Conservation (phyloP, 2,113 vertebrate species). For the Urocynchramus pylzowi region DNA sequence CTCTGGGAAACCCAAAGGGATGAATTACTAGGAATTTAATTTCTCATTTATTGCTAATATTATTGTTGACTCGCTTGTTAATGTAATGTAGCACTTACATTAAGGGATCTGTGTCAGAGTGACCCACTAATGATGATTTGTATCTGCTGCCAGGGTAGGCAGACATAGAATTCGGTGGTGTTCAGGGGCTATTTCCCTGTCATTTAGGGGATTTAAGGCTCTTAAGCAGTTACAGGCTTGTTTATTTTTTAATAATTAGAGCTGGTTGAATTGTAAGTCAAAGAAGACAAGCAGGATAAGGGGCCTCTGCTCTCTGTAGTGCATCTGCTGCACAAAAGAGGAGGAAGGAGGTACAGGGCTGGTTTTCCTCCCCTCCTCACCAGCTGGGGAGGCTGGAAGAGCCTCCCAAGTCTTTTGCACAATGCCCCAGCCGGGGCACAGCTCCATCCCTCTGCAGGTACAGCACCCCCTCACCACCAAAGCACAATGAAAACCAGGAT, state of each 20-base stretch:
- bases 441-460: not conserved
- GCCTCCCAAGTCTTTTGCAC: not conserved
- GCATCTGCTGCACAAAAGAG: not conserved
- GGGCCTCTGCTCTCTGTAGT: not conserved
- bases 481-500: not conserved
- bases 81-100: conserved; percentile 58
- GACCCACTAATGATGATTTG: conserved; percentile 53
- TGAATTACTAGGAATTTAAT: conserved; percentile 62
- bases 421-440: not conserved
- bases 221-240: conserved; percentile 41
- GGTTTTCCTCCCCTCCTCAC: not conserved
- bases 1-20: conserved; percentile 50
- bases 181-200: conserved; percentile 40
- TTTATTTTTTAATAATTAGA: conserved; percentile 63
- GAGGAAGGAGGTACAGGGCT: not conserved
- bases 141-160: conserved; percentile 38
- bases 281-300: not conserved
- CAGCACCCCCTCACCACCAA: not conserved
- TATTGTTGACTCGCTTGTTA: conserved; percentile 63
- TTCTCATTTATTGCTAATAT: conserved; percentile 62
- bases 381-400: not conserved
- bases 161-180: not conserved
- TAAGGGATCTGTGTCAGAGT: conserved; percentile 45
- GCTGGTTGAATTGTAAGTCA: conserved; percentile 19
- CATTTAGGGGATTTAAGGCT: conserved; percentile 47